Evolutionary conservation across 2,888 invertebrate species (phyloP).

Genomic region (Myopa testacea): DNA sequence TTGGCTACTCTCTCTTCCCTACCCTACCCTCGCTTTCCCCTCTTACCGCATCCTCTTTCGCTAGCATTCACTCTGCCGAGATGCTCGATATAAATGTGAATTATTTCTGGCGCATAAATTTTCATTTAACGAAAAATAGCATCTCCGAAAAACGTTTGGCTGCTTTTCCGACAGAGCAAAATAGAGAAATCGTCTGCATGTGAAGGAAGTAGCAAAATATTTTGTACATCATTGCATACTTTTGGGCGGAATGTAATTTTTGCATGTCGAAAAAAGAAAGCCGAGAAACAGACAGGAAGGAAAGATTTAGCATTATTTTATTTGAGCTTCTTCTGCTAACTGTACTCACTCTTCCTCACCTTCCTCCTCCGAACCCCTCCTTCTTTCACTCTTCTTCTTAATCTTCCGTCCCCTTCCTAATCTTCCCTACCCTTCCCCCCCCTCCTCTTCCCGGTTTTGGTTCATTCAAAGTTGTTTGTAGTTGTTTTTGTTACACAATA

Average conservation of each 20-base stretch:
- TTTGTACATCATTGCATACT: constrained; percentile 23
- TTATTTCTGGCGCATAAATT: constrained; percentile 28
- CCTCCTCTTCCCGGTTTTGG: no score
- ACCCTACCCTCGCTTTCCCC: not conserved
- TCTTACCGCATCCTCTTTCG: not conserved
- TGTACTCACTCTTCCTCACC: no score
- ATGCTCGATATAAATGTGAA: constrained; percentile 22
- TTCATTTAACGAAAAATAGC: constrained; percentile 16
- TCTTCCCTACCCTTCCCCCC: no score
- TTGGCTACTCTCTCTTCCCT: no score
- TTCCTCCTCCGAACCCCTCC: no score
- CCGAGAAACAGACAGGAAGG: not conserved
- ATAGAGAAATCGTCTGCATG: not conserved
- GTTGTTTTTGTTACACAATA: no score
- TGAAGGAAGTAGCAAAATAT: constrained; percentile 2
- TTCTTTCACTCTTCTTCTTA: no score
- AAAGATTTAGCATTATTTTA: constrained; percentile 26
- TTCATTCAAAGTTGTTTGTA: no score
- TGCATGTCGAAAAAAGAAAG: not conserved
- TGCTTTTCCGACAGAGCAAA: no score
- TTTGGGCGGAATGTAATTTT: constrained; percentile 19
- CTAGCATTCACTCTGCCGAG: not conserved
- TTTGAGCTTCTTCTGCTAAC: no score
- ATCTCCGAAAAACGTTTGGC: not conserved
- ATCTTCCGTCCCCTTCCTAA: no score